These are phyloP conservation scores for Sebastolobus altivelis DNA, from an alignment of 2,797 vertebrate species.

Conservation along the genomic window DNA sequence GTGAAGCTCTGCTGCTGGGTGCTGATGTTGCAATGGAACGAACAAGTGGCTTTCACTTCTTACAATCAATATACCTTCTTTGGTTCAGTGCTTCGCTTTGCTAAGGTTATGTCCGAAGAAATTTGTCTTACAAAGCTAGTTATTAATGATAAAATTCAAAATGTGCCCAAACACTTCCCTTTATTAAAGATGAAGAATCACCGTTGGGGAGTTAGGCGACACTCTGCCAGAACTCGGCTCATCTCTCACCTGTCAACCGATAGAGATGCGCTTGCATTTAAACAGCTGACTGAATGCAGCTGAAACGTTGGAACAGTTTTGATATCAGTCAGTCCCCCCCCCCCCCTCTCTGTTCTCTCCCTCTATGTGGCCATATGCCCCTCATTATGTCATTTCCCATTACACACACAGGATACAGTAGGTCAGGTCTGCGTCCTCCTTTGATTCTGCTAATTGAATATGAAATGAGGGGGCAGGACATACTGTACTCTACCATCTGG, in stretches of 20 bases:
- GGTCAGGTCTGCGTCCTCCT: slow-evolving; percentile 48
- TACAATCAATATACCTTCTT: no score
- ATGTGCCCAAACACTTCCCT: no score
- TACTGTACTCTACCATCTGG: slow-evolving; percentile 19
- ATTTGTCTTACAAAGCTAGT: no score
- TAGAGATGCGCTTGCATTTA: not conserved
- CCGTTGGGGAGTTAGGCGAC: no score
- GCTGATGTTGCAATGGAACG: no score
- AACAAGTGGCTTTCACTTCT: no score
- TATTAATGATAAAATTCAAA: no score
- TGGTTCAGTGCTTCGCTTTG: no score
- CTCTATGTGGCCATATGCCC: slow-evolving; percentile 51
- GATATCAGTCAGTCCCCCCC: no score
- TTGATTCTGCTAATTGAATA: slow-evolving; percentile 70
- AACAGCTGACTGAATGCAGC: not conserved
- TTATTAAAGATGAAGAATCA: no score
- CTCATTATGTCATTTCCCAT: slow-evolving; percentile 51
- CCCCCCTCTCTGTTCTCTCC: not conserved
- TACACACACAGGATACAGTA: slow-evolving; percentile 13
- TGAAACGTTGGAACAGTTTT: not conserved
- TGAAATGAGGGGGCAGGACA: slow-evolving; percentile 59
- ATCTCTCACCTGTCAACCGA: not conserved
- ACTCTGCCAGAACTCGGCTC: not conserved
- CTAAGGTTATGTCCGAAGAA: no score
- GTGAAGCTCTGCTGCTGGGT: no score